Conservation (phyloP, 2,797 vertebrate species). For the Lithobates sylvaticus region DNA sequence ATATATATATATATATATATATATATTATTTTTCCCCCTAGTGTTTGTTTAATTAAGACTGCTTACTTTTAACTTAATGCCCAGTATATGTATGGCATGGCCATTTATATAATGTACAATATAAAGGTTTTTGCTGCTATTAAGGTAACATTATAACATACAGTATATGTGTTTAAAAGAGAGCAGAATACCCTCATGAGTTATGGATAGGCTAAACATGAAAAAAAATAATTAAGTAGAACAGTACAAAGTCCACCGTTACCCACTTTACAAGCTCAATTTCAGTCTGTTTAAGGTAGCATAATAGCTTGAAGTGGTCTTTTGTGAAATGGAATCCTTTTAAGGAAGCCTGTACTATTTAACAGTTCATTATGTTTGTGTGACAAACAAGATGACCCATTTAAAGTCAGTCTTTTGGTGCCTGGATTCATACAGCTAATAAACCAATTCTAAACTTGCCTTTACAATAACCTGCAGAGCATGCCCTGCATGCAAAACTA, state of each 20-base stretch:
- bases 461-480: not conserved
- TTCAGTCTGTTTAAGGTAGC: conserved; percentile 19
- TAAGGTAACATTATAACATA: too few relatives aligned
- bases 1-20: too few relatives aligned
- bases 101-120: too few relatives aligned
- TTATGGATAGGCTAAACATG: too few relatives aligned
- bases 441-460: conserved; percentile 26
- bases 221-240: not conserved
- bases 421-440: conserved; percentile 15
- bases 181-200: not conserved
- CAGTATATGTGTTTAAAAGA: not conserved
- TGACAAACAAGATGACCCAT: conserved; percentile 8
- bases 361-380: conserved; percentile 36
- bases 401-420: conserved; percentile 14
- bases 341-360: conserved; percentile 19
- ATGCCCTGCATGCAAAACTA: not conserved
- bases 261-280: conserved; percentile 7
- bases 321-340: conserved; percentile 38
- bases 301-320: conserved; percentile 23
- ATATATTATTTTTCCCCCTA: too few relatives aligned
- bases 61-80: too few relatives aligned
- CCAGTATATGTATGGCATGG: too few relatives aligned
- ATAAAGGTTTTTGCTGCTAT: too few relatives aligned
- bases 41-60: too few relatives aligned
- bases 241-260: not conserved